Conservation (phyloP, 1,140 invertebrate species). For the Polypedilum vanderplanki region DNA sequence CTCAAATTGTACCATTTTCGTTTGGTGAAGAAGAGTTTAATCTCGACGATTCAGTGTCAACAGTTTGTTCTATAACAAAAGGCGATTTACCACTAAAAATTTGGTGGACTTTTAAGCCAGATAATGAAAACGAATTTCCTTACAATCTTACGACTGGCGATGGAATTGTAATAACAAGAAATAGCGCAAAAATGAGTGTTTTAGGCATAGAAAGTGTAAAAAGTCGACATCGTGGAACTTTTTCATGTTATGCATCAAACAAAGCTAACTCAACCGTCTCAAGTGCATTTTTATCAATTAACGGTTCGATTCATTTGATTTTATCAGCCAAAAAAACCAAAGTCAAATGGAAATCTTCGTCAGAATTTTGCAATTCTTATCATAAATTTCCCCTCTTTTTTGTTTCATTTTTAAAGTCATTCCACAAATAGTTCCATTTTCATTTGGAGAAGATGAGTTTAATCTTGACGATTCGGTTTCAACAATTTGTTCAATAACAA, state of each 20-base stretch:
- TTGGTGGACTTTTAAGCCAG: slow-evolving; percentile 56
- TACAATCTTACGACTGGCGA: slow-evolving; percentile 53
- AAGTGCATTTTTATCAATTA: slow-evolving; percentile 59
- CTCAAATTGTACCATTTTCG: slow-evolving; percentile 47
- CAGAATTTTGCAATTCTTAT: neutral
- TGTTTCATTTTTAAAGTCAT: slow-evolving; percentile 44
- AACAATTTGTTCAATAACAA: slow-evolving; percentile 55
- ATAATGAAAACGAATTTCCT: neutral
- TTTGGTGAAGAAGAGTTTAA: slow-evolving; percentile 48
- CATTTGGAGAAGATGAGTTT: slow-evolving; percentile 60
- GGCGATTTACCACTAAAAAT: slow-evolving; percentile 58
- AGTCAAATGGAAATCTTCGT: neutral
- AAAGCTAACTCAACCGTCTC: slow-evolving; percentile 58
- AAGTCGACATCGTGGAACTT: slow-evolving; percentile 65
- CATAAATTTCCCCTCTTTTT: slow-evolving; percentile 30
- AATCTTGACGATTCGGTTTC: slow-evolving; percentile 59
- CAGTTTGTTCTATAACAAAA: slow-evolving; percentile 53
- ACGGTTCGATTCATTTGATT: slow-evolving; percentile 55
- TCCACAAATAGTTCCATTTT: slow-evolving; percentile 65
- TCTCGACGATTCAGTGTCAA: slow-evolving; percentile 48
- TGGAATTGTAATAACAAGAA: slow-evolving; percentile 62
- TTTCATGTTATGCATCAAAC: slow-evolving; percentile 71
- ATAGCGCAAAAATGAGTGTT: slow-evolving; percentile 68
- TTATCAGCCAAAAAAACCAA: too few relatives aligned
- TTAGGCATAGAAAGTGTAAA: slow-evolving; percentile 67